Base-by-base conservation (phyloP, 2,888 invertebrate species). In the Eristalinus aeneus region DNA sequence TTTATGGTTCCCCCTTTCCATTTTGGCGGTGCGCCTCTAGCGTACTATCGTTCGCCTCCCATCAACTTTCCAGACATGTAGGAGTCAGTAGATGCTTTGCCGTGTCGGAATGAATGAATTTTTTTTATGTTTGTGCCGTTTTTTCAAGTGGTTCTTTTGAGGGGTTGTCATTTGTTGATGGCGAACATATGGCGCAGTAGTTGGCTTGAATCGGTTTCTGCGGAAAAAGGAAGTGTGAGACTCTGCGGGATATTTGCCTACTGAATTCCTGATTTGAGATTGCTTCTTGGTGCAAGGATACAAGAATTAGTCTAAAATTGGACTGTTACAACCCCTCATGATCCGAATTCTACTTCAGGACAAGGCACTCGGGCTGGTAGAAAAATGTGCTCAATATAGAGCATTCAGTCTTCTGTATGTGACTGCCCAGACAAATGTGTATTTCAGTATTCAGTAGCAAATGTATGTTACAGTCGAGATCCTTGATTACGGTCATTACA, bases 1-100 rank as follows among this genome's bases (percentile, higher is more conserved):
- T 60, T 69, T 46, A 31, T 60, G 34, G 39, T 58, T 56, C 11
- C 32, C 20, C 53, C 61, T 72, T 72, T 72, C 71, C 63, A 12
- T 72, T 72, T 63, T 53, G 71, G 60, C 1, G 27, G 27, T 60
- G 39, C 31, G 60, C 39, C 54, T 34, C 54, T 31, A 16, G 27
- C 27, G 27, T 10, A 53, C 12, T n/a, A 39, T 27, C 27, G 1
- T 11, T 34, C 32, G 10, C 6, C n/a, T 56, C 56, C 5, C 22
- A 56, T 56, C 46, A 56, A 56, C 56, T 56, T 56, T 56, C 56
- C 23, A 56, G 56, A 22, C 56, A 27, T 27, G 56, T 22, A 56
- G 56, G 56, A 56, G 56, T 56, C 56, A 56, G 56, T 12, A 46
- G 46, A 46, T 46, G 46, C 46, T 46, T 46, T 46, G 16, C 16